Base-by-base conservation (phyloP, 2,888 invertebrate genomes). In the Pseudococcus jackbeardsleyi region DNA sequence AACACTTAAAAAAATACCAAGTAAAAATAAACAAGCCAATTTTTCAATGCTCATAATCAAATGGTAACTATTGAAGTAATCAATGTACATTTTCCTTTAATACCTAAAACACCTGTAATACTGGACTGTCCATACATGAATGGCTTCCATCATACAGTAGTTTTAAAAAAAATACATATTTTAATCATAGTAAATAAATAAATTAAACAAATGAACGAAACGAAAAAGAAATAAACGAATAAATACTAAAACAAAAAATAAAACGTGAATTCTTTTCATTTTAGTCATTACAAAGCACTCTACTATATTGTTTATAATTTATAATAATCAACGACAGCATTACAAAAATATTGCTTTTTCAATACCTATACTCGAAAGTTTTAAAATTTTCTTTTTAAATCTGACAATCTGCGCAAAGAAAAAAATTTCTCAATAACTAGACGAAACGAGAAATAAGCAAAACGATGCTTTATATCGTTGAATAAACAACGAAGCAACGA, bases 61-160 rank as follows among this genome's bases (percentile, higher is more conserved):
- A 86, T 86, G 86, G 86, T 86, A 86, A 86, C 86, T 86, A 68
- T 72, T 85, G 46, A 72, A 68, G 42, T 72, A 64, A 39, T 33
- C n/a, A 42, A 79, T 79, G 79, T 79, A 79, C 42, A 42, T 42
- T 79, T 79, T 79, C 15, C 15, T 39, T 39, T 33, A 72, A 72
- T 68, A 68, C 39, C 42, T 72, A 72, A 72, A 72, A 72, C 12
- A 72, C 33, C 33, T 72, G 68, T 72, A 72, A 72, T 72, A 72
- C 68, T 72, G 68, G 26, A 72, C 4, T 72, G 68, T 72, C 33
- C 68, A 72, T 72, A 12, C 33, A 72, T 26, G 26, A 72, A 72
- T 33, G 68, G 68, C 33, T 72, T 72, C 15, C 33, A 26, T 72
- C 33, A 72, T 59, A 72, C 9, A 26, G 6, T n/a, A 72, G 26